phyloP scores from a whole-genome alignment of 2,888 invertebrate species.

The Ornithoptera alexandrae region DNA sequence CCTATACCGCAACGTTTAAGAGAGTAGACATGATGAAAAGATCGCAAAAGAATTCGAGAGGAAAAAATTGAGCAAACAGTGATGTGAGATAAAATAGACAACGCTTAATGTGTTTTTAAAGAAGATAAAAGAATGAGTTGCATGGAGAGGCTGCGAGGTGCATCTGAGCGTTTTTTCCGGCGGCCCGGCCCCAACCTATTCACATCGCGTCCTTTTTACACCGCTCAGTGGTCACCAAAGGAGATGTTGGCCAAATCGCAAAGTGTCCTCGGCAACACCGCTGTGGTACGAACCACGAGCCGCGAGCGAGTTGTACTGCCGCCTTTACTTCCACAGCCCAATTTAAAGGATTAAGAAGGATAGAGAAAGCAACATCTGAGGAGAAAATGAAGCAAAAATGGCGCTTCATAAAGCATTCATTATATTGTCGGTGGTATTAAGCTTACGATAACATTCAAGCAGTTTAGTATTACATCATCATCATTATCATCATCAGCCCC shows the following conservation, averaged over 20 bases:
- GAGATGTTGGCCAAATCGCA: conserved; percentile 38
- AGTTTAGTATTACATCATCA: too few species aligned
- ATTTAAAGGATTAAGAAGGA: too few species aligned
- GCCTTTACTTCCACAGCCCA: too few species aligned
- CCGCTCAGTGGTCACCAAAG: conserved; percentile 46
- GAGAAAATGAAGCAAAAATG: too few species aligned
- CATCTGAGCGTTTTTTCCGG: conserved; percentile 26
- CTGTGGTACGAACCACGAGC: conserved; percentile 42
- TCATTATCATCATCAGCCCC: too few species aligned
- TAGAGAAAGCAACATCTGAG: too few species aligned
- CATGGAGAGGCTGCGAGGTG: conserved; percentile 14
- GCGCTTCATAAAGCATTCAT: too few species aligned
- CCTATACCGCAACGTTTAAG: too few species aligned
- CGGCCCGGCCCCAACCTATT: not conserved
- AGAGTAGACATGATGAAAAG: too few species aligned
- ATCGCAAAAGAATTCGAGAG: not conserved
- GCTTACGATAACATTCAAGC: too few species aligned
- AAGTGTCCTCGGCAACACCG: conserved; percentile 31
- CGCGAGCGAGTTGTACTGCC: conserved; percentile 32
- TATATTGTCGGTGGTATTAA: too few species aligned
- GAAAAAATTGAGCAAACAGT: conserved; percentile 6
- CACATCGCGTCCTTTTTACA: conserved; percentile 46
- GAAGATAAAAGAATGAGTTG: conserved; percentile 9
- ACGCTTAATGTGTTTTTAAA: conserved; percentile 18
- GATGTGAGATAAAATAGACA: conserved; percentile 21